These are phyloP conservation scores for Apostichopus parvimensis DNA, from an alignment of 35 echinoderm and acorn worm genomes.

Conservation along the genomic window DNA sequence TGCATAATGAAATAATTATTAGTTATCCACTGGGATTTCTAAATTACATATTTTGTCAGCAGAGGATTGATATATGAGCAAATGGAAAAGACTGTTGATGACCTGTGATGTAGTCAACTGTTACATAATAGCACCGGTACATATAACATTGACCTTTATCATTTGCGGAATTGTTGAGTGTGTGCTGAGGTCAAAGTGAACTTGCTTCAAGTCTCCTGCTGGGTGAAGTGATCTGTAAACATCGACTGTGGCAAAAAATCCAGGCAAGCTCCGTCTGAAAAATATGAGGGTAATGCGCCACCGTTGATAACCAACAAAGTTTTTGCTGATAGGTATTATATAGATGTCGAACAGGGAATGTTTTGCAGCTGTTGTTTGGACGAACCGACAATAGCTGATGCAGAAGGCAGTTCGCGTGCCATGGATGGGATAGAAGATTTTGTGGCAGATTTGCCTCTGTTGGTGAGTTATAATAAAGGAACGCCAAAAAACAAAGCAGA, in stretches of 20 bases:
- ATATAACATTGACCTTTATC: too few relatives aligned
- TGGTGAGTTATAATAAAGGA: neutral
- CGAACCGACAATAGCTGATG: neutral
- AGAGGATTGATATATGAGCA: too few relatives aligned
- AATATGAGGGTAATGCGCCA: neutral
- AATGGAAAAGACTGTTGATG: too few relatives aligned
- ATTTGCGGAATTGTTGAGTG: too few relatives aligned
- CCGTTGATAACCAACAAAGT: neutral
- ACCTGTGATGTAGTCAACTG: too few relatives aligned
- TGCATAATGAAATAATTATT: too few relatives aligned
- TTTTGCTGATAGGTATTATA: neutral
- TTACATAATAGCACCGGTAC: too few relatives aligned
- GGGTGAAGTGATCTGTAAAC: neutral
- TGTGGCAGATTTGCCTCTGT: neutral
- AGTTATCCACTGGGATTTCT: too few relatives aligned
- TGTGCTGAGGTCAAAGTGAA: neutral
- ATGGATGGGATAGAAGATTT: conserved; percentile 17
- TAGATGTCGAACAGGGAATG: neutral
- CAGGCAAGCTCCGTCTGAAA: neutral
- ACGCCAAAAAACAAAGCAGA: too few relatives aligned
- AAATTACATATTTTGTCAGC: too few relatives aligned
- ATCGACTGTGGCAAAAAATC: too few relatives aligned
- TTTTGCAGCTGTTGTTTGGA: conserved; percentile 34
- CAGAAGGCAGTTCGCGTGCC: neutral
- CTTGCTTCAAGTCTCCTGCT: neutral